Evolutionary conservation across 2,113 vertebrate genomes (phyloP).

Genomic region (Atractosteus spatula): DNA sequence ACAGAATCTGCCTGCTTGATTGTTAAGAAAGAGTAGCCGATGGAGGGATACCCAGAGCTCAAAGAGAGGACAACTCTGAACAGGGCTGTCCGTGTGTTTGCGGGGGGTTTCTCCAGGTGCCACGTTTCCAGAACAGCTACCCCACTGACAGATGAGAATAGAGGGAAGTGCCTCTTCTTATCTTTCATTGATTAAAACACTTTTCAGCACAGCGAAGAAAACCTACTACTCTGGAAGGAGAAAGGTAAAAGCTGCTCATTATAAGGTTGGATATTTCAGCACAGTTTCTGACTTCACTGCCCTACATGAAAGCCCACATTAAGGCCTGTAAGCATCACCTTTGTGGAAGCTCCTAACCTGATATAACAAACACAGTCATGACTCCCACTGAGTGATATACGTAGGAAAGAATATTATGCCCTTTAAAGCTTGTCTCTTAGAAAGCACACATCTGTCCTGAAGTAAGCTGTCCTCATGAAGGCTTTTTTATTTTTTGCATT

Average conservation of each 20-base stretch:
- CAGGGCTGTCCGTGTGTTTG: not conserved
- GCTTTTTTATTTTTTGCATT: slow-evolving; percentile 21
- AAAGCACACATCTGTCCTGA: slow-evolving; percentile 56
- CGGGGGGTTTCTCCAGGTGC: slow-evolving; percentile 37
- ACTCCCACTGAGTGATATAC: slow-evolving; percentile 54
- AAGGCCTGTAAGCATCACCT: slow-evolving; percentile 61
- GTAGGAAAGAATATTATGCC: slow-evolving; percentile 61
- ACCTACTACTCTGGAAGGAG: slow-evolving; percentile 53
- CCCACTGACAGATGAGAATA: slow-evolving; percentile 38
- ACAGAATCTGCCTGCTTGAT: too few relatives aligned
- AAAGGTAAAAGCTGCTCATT: slow-evolving; percentile 53
- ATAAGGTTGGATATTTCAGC: slow-evolving; percentile 42
- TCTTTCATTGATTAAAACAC: slow-evolving; percentile 39
- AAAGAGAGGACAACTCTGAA: too few relatives aligned
- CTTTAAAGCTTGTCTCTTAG: slow-evolving; percentile 65
- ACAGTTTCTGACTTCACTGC: slow-evolving; percentile 31
- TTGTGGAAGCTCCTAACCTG: slow-evolving; percentile 29
- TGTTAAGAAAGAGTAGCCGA: too few relatives aligned
- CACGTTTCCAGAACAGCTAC: slow-evolving; percentile 9
- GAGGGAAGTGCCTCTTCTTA: slow-evolving; percentile 57
- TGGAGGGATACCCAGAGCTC: too few relatives aligned
- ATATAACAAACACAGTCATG: slow-evolving; percentile 39
- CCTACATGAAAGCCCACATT: slow-evolving; percentile 52
- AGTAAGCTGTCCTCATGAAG: slow-evolving; percentile 45
- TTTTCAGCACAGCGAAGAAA: slow-evolving; percentile 37